Evolutionary conservation across 2,113 vertebrate species (phyloP).

Genomic region (Smithornis capensis): DNA sequence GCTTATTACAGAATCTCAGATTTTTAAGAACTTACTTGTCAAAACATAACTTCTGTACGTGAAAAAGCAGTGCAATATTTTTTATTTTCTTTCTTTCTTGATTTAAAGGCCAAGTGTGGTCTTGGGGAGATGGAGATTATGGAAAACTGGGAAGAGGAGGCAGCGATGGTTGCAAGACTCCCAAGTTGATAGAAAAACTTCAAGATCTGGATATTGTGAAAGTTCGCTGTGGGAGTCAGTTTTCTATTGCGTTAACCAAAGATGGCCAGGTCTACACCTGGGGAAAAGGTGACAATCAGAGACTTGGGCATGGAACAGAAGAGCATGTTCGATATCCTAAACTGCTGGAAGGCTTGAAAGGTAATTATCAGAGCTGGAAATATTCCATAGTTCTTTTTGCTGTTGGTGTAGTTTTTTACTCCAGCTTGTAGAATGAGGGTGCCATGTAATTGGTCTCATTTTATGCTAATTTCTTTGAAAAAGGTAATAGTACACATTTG

Average conservation of each 20-base stretch:
- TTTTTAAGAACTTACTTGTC: neutral
- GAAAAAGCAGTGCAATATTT: neutral
- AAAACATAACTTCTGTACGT: neutral
- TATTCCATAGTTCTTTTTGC: neutral
- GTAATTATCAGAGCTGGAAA: conserved; percentile 58
- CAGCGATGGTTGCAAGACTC: conserved; percentile 96
- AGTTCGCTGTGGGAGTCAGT: conserved; percentile 95
- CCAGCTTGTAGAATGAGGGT: neutral
- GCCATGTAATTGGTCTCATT: neutral
- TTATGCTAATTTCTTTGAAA: neutral
- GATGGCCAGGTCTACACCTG: conserved; percentile 97
- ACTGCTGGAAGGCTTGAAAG: conserved; percentile 90
- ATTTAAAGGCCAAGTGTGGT: conserved; percentile 93
- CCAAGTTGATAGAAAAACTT: conserved; percentile 94
- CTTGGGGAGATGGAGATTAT: conserved; percentile 98
- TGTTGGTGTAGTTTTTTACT: neutral
- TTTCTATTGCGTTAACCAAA: conserved; percentile 93
- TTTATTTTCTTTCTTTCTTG: neutral
- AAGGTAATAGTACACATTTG: neutral
- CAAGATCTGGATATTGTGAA: conserved; percentile 93
- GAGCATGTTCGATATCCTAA: conserved; percentile 97
- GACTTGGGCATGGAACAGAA: conserved; percentile 94
- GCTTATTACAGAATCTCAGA: neutral
- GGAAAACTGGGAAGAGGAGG: conserved; percentile 95
- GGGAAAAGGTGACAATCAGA: conserved; percentile 98